Base-by-base conservation (phyloP, 1,140 invertebrate species). In the Teleogryllus occipitalis region DNA sequence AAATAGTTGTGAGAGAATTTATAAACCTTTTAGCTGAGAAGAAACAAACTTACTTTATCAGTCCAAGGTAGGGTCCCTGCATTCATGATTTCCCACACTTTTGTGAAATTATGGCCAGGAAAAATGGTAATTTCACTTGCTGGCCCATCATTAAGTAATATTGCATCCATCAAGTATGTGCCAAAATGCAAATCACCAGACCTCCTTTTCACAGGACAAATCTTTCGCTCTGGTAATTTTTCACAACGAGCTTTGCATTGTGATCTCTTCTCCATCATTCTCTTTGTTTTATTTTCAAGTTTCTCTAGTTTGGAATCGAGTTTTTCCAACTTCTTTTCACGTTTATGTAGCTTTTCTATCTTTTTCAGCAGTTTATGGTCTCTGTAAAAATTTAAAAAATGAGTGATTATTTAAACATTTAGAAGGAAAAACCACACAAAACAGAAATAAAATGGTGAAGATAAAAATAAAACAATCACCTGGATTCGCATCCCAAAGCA, bases 11-110 rank as follows among this genome's bases (percentile, higher is more conserved):
- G 27, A 39, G 27, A 39, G 27, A 39, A 39, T 39, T 39, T 39
- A 39, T 39, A 39, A 39, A 39, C 27, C 27, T 39, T 39, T 39
- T 39, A 39, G 27, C 27, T 39, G 27, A 39, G 5, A 39, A 5
- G 27, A 39, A 39, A 39, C 27, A 39, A 39, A 82, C 80, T 80
- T 78, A 85, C 85, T 47, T 83, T 81, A 74, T 81, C 74, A 21
- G 83, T 84, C 85, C 85, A 87, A 47, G 81, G 75, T 46, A 80
- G 49, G 46, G 82, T 80, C 10, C 86, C 86, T 78, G 76, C 84
- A 81, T 87, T 87, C 54, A 83, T 82, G 22, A 87, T 83, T 76
- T 86, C 81, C 85, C 85, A 87, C 8, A 81, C 82, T 80, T 87
- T 85, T 22, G 82, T 49, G 80, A 85, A 86, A 54, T 82, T 78